These are phyloP conservation scores for Amphimallon solstitiale DNA, from an alignment of 2,888 invertebrate genomes.

Conservation along the genomic window DNA sequence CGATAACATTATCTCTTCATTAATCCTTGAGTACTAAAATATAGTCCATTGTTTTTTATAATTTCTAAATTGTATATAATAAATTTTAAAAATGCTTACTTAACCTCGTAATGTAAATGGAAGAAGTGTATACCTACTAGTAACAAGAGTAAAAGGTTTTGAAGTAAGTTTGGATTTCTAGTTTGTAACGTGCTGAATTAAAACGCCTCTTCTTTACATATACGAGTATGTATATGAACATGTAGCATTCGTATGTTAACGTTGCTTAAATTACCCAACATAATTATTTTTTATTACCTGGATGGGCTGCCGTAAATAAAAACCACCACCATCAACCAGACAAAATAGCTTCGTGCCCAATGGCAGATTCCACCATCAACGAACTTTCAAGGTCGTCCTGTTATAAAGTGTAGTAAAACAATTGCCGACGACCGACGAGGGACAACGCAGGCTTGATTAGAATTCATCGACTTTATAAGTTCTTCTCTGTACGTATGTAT, in stretches of 20 bases:
- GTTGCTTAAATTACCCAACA: not conserved
- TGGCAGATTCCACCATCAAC: conserved; percentile 21
- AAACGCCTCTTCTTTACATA: no score
- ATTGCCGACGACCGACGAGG: conserved; percentile 24
- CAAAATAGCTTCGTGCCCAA: conserved; percentile 13
- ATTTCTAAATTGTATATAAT: no score
- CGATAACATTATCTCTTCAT: no score
- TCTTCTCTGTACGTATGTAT: conserved; percentile 15
- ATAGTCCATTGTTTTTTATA: no score
- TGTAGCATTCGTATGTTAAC: not conserved
- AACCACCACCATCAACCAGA: conserved; percentile 15
- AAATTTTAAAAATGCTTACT: no score
- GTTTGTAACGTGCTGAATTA: no score
- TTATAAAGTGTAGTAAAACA: conserved; percentile 34
- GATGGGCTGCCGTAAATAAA: not conserved
- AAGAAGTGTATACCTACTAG: no score
- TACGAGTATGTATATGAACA: no score
- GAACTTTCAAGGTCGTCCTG: conserved; percentile 35
- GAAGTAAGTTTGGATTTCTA: no score
- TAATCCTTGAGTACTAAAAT: no score
- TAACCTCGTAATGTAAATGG: no score
- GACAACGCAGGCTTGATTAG: conserved; percentile 44
- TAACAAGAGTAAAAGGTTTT: no score
- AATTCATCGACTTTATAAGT: conserved; percentile 42
- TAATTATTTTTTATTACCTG: not conserved